These are phyloP conservation scores for Volucella bombylans DNA, from an alignment of 2,888 invertebrate species.

Conservation along the genomic window DNA sequence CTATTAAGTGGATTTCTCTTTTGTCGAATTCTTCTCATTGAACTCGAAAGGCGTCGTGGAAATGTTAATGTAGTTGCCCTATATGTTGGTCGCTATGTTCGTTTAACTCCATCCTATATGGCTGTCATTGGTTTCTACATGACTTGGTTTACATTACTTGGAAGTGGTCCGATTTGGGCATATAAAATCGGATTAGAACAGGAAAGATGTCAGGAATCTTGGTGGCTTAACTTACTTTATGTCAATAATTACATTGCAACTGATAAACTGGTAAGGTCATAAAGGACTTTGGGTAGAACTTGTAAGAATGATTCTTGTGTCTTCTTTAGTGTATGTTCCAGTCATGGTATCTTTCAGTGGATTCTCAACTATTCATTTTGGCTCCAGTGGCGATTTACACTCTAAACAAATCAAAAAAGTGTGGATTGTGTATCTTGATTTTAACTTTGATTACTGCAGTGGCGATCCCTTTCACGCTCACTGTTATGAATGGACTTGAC, in stretches of 20 bases:
- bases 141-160: conserved; percentile 87
- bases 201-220: conserved; percentile 85
- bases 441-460: conserved; percentile 83
- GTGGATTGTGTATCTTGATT: conserved; percentile 84
- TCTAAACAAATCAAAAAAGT: conserved; percentile 86
- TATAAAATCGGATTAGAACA: conserved; percentile 84
- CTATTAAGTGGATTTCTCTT: conserved; percentile 88
- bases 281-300: not conserved
- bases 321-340: conserved; percentile 84
- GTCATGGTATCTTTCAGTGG: conserved; percentile 85
- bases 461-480: conserved; percentile 84
- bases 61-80: conserved; percentile 85
- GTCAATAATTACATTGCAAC: conserved; percentile 88
- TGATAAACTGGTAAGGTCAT: conserved; percentile 81
- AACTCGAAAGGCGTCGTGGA: conserved; percentile 87
- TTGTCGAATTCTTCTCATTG: conserved; percentile 86
- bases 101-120: conserved; percentile 89
- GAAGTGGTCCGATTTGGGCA: conserved; percentile 90
- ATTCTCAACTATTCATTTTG: conserved; percentile 86
- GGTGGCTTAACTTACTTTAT: conserved; percentile 90
- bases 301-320: not conserved
- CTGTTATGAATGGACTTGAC: conserved; percentile 85
- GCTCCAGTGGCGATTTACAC: conserved; percentile 87
- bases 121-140: conserved; percentile 89
- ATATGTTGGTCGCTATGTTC: conserved; percentile 87